Evolutionary conservation across 2,113 vertebrate species (phyloP).

Genomic region (Gymnocephalus cernua): DNA sequence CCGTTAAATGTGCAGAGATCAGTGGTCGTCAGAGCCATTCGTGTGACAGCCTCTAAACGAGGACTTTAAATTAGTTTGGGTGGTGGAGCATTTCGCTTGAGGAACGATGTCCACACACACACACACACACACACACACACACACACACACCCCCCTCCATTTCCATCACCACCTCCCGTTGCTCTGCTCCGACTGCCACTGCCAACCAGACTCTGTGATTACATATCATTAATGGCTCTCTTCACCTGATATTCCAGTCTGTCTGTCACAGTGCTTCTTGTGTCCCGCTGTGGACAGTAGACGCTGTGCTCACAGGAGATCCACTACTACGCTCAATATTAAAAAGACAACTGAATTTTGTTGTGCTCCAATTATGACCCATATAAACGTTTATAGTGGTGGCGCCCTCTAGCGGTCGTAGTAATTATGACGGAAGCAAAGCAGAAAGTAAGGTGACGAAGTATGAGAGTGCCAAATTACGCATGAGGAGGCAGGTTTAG

Average conservation of each 20-base stretch:
- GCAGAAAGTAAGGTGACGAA: too few species aligned
- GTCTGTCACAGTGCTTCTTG: conserved; percentile 50
- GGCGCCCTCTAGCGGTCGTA: too few species aligned
- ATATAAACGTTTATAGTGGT: too few species aligned
- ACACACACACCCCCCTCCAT: conserved; percentile 42
- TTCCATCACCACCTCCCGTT: conserved; percentile 57
- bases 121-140: conserved; percentile 40
- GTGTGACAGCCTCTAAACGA: conserved; percentile 81
- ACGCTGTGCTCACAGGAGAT: conserved; percentile 12
- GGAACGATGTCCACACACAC: conserved; percentile 26
- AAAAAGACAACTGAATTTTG: conserved; percentile 10
- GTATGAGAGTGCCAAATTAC: too few species aligned
- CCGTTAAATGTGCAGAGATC: conserved; percentile 79
- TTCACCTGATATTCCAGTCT: conserved; percentile 59
- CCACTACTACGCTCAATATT: background rate
- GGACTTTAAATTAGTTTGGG: conserved; percentile 84
- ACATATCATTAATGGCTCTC: conserved; percentile 74
- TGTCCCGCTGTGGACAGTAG: conserved; percentile 24
- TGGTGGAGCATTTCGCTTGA: conserved; percentile 77
- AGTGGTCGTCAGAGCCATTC: conserved; percentile 74
- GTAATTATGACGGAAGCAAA: too few species aligned
- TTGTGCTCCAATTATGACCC: background rate
- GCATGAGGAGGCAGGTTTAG: too few species aligned
- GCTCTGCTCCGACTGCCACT: conserved; percentile 50
- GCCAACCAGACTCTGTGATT: conserved; percentile 66